Evolutionary conservation across 2,797 vertebrate species (phyloP).

Genomic region (Psittacula derbiana): DNA sequence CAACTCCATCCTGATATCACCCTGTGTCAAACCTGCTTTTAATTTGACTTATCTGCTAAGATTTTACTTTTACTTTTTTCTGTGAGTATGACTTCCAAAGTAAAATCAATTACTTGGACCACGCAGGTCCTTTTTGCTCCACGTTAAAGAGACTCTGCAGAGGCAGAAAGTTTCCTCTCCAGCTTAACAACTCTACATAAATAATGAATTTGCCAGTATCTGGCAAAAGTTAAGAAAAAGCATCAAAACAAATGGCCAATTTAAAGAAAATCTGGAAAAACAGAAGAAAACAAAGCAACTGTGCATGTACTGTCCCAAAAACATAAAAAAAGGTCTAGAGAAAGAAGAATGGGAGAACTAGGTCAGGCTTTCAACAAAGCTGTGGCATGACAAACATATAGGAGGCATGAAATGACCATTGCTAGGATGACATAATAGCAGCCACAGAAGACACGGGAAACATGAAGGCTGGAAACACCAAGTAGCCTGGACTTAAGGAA

Average conservation of each 20-base stretch:
- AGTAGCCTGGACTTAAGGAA: not conserved
- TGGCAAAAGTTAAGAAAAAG: not conserved
- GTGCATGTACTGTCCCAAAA: not conserved
- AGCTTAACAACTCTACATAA: not conserved
- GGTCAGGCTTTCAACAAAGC: not conserved
- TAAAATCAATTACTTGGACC: not conserved
- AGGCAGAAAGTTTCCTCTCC: not conserved
- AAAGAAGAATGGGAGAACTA: not conserved
- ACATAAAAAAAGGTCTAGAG: not conserved
- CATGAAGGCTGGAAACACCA: not conserved
- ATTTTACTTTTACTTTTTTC: not conserved
- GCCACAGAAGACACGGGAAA: not conserved
- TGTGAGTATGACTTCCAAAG: not conserved
- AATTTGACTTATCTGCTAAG: not conserved
- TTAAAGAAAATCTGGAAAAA: not conserved
- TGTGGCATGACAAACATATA: accelerated
- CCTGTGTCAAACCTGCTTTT: not conserved
- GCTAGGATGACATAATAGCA: not conserved
- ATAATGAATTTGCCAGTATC: not conserved
- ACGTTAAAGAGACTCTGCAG: not conserved
- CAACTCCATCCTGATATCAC: not conserved
- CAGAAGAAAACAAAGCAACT: not conserved
- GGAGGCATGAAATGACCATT: not conserved
- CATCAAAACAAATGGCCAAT: not conserved
- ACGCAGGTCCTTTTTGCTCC: not conserved